Percentiles rank a stretch among this genome's conserved stretches.
Evolutionary conservation across 2,888 invertebrate species (phyloP).

Genomic region (Cylindroiulus punctatus): DNA sequence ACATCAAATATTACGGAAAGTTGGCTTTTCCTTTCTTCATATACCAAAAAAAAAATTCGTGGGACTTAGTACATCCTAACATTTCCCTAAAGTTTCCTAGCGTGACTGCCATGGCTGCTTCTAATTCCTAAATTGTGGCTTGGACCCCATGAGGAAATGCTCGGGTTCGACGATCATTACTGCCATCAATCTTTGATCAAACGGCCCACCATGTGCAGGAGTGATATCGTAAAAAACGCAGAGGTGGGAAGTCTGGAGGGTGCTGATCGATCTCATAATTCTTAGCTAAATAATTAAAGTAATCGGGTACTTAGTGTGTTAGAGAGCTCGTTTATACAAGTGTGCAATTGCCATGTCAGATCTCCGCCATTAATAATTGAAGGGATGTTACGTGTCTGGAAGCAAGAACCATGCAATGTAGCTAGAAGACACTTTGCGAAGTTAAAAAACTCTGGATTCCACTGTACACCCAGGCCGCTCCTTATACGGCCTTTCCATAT

Average conservation of each 20-base stretch:
- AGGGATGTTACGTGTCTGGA: background rate
- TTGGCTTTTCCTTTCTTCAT: background rate
- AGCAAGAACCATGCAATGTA: background rate
- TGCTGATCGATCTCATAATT: conserved; percentile 18
- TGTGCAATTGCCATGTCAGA: conserved; percentile 18
- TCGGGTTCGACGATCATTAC: conserved; percentile 8
- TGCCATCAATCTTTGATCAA: conserved; percentile 1
- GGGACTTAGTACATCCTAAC: background rate
- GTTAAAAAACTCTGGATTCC: background rate
- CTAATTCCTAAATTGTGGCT: background rate
- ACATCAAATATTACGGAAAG: background rate
- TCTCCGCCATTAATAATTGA: background rate
- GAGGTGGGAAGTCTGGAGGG: conserved; percentile 18
- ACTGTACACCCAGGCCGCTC: background rate
- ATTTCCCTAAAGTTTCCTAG: background rate
- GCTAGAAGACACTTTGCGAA: background rate
- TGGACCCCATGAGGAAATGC: background rate
- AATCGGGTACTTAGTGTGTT: conserved; percentile 7
- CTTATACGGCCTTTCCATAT: too few species aligned
- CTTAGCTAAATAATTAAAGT: conserved; percentile 18
- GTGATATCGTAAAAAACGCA: conserved; percentile 8
- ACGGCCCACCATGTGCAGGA: background rate
- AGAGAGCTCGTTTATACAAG: conserved; percentile 9
- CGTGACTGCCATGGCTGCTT: too few species aligned
- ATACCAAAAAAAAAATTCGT: background rate